phyloP scores from a whole-genome alignment of 2,113 vertebrate genomes.

The Hydropotes inermis region DNA sequence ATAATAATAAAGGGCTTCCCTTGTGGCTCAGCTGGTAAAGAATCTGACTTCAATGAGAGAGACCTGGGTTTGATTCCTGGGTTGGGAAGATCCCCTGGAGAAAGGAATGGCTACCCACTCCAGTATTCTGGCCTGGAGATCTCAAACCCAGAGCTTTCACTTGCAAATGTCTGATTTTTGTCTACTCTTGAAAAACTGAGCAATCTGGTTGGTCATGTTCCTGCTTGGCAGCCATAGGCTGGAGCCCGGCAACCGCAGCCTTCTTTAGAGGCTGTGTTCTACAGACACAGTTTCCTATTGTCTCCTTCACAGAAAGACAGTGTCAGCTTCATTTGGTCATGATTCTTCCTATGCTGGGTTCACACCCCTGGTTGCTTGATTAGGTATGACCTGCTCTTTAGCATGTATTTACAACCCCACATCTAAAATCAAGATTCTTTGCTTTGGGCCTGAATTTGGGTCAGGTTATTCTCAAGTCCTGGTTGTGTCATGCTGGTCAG shows the following conservation, averaged over 20 bases:
- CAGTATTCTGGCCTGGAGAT: neutral
- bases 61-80: neutral
- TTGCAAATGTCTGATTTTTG: neutral
- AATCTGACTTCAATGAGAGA: neutral
- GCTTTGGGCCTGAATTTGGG: neutral
- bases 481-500: neutral
- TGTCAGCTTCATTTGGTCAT: neutral
- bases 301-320: neutral
- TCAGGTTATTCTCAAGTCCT: neutral
- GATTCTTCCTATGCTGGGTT: neutral
- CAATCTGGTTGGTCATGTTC: neutral
- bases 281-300: neutral
- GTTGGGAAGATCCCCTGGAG: neutral
- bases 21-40: neutral
- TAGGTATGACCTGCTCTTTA: neutral
- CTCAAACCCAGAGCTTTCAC: neutral
- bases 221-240: rapidly evolving
- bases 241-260: rapidly evolving
- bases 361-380: neutral
- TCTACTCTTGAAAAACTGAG: neutral
- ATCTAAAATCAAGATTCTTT: neutral
- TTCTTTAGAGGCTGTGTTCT: neutral
- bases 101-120: neutral
- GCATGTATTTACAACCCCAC: neutral
- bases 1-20: neutral